Conservation (phyloP, 2,113 vertebrate species). For the Stictonetta naevosa region DNA sequence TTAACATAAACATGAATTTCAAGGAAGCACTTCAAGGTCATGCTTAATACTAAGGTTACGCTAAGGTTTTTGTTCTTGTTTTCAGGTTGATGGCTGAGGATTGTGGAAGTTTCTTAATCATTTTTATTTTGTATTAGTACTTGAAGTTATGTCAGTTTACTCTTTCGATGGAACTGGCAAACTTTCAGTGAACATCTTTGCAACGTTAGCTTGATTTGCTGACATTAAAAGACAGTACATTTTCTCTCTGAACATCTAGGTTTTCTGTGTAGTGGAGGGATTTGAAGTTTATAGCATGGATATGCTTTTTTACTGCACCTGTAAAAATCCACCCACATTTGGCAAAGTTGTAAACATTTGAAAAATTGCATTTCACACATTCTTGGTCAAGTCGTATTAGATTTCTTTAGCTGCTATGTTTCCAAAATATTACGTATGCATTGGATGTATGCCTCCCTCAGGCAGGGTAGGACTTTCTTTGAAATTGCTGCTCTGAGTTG, state of each 20-base stretch:
- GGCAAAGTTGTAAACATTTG: conserved; percentile 40
- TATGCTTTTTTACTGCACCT: neutral
- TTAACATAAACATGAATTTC: neutral
- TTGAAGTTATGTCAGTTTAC: neutral
- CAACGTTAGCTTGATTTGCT: conserved; percentile 8
- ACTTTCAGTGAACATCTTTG: neutral
- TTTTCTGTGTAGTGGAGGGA: neutral
- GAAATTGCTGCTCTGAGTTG: neutral
- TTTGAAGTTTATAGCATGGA: conserved; percentile 35
- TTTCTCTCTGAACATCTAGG: neutral
- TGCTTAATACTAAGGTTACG: neutral
- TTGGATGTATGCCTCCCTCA: neutral
- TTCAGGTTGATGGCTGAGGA: neutral
- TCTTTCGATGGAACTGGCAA: neutral
- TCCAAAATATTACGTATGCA: neutral
- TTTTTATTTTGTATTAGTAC: neutral
- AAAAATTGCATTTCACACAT: conserved; percentile 61
- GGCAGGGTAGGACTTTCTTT: neutral
- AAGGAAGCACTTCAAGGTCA: neutral
- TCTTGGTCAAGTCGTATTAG: conserved; percentile 38
- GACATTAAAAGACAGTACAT: neutral
- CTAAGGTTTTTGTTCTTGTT: neutral
- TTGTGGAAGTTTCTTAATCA: neutral
- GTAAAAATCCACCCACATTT: conserved; percentile 41
- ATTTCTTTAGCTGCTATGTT: conserved; percentile 9